Base-by-base conservation (phyloP, 2,113 vertebrate genomes). In the Hippotragus niger region DNA sequence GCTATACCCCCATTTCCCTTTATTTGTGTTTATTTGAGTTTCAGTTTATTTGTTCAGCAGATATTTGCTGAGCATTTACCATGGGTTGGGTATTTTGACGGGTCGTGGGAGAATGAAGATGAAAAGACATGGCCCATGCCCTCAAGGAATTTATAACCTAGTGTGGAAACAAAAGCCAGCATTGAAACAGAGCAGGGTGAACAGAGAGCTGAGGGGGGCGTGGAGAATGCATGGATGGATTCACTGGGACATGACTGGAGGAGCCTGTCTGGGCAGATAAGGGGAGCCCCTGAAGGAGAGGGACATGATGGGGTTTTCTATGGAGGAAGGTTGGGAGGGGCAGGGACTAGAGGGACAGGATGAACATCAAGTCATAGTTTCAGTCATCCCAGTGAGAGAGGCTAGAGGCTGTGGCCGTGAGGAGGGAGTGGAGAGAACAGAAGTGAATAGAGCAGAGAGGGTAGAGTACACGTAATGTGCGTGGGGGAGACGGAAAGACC, bases 181-280 rank as follows among this genome's bases (percentile, higher is more conserved):
- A 58, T 14, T 62, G 31, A 53, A 82, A 4, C 8, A 81, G 60
- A 87, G 21, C 33, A 67, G 23, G 14, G 9, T 25, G 57, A 71
- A 7, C 13, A 57, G 58, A 71, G 33, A 36, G 15, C 0, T 15
- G 47, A 74, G 36, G 29, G 33, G n/a, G 11, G 7, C 19, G 9
- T 0, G 1, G 23, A 3, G 19, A 6, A 31, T 19, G 25, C 7
- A 7, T 10, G 52, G 45, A 7, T 10, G 52, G 45, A 21, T 40
- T 27, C 10, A 0, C 1, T 29, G 52, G 43, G 52, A 16, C 36
- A 2, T 0, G 4, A 2, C 19, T 43, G 23, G 45, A n/a, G 29
- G 36, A 21, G 6, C 58, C 33, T 15, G 25, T 47, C 23, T 8
- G 87, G 40, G 31, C 52, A 43, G 36, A 17, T 58, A 6, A n/a